These are phyloP conservation scores for Lathamus discolor DNA, from an alignment of 2,113 vertebrate genomes.

Conservation along the genomic window DNA sequence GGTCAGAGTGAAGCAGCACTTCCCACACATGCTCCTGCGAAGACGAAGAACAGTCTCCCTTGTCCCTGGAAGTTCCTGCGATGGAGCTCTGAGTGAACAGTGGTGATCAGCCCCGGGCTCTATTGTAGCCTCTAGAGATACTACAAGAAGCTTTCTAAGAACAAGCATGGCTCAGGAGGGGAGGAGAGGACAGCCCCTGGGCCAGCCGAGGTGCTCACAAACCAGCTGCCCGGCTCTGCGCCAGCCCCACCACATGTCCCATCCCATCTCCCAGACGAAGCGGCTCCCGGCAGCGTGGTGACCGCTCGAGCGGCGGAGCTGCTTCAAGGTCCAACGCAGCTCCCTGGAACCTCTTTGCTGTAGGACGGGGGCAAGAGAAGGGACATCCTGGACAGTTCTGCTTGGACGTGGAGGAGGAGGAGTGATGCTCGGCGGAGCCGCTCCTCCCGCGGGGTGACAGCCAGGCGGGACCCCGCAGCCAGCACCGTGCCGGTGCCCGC, in stretches of 20 bases:
- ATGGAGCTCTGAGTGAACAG: neutral
- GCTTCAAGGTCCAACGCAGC: neutral
- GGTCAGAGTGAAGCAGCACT: neutral
- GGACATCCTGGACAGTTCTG: neutral
- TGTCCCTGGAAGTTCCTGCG: neutral
- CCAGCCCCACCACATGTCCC: neutral
- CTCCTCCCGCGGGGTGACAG: neutral
- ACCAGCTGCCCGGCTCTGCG: rapidly evolving
- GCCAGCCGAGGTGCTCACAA: neutral
- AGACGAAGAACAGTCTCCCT: neutral
- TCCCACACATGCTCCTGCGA: neutral
- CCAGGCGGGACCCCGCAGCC: neutral
- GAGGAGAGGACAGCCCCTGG: neutral
- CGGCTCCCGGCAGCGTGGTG: neutral
- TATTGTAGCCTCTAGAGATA: neutral
- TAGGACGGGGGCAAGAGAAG: too few relatives aligned
- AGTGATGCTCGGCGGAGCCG: neutral
- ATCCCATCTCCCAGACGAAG: neutral
- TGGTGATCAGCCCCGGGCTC: neutral
- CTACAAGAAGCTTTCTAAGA: neutral
- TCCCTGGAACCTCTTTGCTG: neutral
- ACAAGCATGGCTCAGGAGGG: neutral
- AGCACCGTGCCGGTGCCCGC: neutral
- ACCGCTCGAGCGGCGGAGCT: rapidly evolving
- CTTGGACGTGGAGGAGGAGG: neutral